Base-by-base conservation (phyloP, 2,888 invertebrate species). In the Conchocele bisecta region DNA sequence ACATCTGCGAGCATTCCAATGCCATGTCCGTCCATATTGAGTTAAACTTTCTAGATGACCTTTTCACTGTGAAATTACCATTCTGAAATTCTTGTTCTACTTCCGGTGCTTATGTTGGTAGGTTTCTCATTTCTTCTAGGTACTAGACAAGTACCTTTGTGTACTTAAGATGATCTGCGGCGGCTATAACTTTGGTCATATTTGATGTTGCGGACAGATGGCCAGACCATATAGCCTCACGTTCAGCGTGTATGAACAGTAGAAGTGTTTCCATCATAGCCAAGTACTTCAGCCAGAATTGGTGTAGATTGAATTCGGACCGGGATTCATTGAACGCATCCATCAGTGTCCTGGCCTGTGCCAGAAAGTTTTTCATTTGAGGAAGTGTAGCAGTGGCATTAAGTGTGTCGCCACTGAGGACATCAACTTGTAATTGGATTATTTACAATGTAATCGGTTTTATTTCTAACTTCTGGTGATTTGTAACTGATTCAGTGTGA, bases 161-260 rank as follows among this genome's bases (percentile, higher is more conserved):
- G 22, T 53, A 53, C 17, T 53, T 53, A 13, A n/a, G 6, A 20
- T 53, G 54, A 20, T 53, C 54, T 33, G 54, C 54, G 7, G 35
- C 54, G 17, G 54, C 24, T 13, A 53, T 53, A n/a, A 53, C 33
- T 7, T 53, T 17, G 5, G 54, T 35, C 54, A 53, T 53, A 9
- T 7, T 7, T 13, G 50, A 48, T 7, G 33, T 26, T 11, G 54
- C 33, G 13, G 54, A 37, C 5, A 35, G 20, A 13, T 33, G 31
- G n/a, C 24, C 20, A 13, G 17, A n/a, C n/a, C n/a, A n/a, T n/a
- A n/a, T 7, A n/a, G 20, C 29, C n/a, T 42, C 42, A 9, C 42
- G 6, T 42, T 42, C 42, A 9, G 42, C 42, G 22, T 42, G 42
- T 6, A 42, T 6, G n/a, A 20, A 42, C 6, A 42, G n/a, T 22